Evolutionary conservation across 2,113 vertebrate genomes (phyloP).

Genomic region (Clarias batrachus): DNA sequence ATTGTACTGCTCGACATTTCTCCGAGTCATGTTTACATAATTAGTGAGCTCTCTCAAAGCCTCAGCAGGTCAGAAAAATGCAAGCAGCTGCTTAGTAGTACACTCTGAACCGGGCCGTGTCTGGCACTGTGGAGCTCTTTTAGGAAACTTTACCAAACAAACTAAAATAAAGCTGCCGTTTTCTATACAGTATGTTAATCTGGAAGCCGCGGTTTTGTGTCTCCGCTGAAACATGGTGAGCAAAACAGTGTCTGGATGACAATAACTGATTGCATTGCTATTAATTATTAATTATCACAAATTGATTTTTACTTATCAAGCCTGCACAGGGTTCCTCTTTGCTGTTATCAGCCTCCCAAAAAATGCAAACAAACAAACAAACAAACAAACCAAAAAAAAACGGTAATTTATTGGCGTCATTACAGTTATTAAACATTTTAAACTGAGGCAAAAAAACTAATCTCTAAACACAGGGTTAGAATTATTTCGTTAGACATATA

Average conservation of each 20-base stretch:
- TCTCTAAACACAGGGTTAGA: conserved; percentile 33
- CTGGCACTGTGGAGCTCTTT: conserved; percentile 42
- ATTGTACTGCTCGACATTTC: conserved; percentile 69
- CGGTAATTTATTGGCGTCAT: conserved; percentile 43
- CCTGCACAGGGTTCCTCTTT: conserved; percentile 43
- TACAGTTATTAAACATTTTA: conserved; percentile 52
- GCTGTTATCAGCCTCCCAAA: conserved; percentile 39
- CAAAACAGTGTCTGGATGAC: conserved; percentile 23
- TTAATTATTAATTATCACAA: conserved; percentile 56
- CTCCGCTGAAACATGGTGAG: conserved; percentile 12
- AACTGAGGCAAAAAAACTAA: conserved; percentile 41
- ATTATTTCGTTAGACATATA: conserved; percentile 9
- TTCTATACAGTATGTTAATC: neutral
- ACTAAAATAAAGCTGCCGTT: neutral
- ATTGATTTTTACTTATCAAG: conserved; percentile 58
- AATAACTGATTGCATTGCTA: conserved; percentile 42
- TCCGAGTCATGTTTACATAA: conserved; percentile 76
- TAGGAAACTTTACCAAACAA: neutral
- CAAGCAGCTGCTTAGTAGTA: conserved; percentile 66
- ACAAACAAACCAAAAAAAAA: too few species aligned
- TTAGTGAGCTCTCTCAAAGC: conserved; percentile 68
- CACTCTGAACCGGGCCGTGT: conserved; percentile 56
- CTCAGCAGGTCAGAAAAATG: conserved; percentile 70
- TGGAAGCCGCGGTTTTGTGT: neutral
- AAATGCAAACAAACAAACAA: neutral